A percentile compares a stretch with the other conserved stretches of the same genome.
Evolutionary conservation across 92 coral and sea anemone genomes (phyloP).

Genomic region (Porites lobata): DNA sequence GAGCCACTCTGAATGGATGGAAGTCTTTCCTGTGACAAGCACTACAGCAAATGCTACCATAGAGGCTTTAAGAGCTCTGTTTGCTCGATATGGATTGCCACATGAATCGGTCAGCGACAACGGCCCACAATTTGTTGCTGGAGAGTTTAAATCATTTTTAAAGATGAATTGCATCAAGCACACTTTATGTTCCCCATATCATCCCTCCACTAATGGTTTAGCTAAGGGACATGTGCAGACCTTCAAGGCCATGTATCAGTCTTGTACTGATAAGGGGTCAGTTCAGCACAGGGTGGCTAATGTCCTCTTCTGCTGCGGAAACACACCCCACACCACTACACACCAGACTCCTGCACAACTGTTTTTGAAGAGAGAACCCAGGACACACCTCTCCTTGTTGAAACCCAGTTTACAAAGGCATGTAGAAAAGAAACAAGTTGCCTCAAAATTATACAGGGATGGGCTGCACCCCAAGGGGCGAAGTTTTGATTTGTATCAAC

Average conservation of each 20-base stretch:
- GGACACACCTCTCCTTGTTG: conserved; percentile 11
- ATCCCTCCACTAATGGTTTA: too few relatives aligned
- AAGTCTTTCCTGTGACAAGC: too few relatives aligned
- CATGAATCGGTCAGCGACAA: too few relatives aligned
- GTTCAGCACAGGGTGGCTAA: too few relatives aligned
- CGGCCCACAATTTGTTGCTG: too few relatives aligned
- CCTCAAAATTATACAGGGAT: conserved; percentile 6
- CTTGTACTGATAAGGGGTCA: conserved; percentile 2
- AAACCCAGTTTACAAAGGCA: conserved; percentile 2
- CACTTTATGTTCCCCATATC: too few relatives aligned
- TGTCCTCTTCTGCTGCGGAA: neutral
- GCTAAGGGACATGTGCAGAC: conserved; percentile 20
- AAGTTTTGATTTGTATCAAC: neutral
- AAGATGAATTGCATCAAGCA: too few relatives aligned
- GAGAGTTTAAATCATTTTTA: too few relatives aligned
- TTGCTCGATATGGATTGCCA: too few relatives aligned
- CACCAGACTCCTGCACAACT: conserved; percentile 18
- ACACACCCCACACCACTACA: conserved; percentile 23
- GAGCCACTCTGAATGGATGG: too few relatives aligned
- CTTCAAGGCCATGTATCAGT: conserved; percentile 27
- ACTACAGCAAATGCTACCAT: too few relatives aligned
- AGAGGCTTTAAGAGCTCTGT: too few relatives aligned
- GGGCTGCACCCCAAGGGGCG: neutral
- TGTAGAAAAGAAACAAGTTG: conserved; percentile 6
- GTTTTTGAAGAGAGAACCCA: conserved; percentile 33